phyloP scores from a whole-genome alignment of 1,140 invertebrate genomes.

The Drosophila cardini region DNA sequence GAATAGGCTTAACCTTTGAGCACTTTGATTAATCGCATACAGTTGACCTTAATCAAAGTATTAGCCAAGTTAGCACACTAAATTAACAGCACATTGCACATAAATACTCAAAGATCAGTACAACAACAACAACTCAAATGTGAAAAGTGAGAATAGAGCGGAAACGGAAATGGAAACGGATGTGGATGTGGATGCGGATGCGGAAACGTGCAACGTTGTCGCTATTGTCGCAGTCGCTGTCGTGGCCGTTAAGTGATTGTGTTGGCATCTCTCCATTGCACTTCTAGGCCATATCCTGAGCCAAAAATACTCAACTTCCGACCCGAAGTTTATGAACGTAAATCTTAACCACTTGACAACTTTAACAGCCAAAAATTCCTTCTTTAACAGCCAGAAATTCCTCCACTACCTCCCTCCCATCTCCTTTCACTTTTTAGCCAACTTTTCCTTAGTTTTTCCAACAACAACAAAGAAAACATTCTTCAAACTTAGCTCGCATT shows the following conservation, averaged over 20 bases:
- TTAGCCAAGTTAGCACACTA: constrained; percentile 25
- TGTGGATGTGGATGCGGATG: constrained; percentile 43
- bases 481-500: no score
- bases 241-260: constrained; percentile 56
- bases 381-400: background rate
- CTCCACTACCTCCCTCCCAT: no score
- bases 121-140: background rate
- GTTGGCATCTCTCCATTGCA: constrained; percentile 47
- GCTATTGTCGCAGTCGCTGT: constrained; percentile 31
- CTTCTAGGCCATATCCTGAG: background rate
- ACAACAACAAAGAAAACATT: no score
- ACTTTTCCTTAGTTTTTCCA: no score
- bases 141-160: constrained; percentile 17
- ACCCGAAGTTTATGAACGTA: constrained; percentile 9
- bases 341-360: constrained; percentile 15
- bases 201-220: constrained; percentile 71
- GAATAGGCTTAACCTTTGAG: constrained; percentile 46
- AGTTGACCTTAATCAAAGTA: constrained; percentile 63
- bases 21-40: constrained; percentile 32
- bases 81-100: constrained; percentile 52
- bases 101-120: constrained; percentile 41
- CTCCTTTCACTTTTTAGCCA: background rate
- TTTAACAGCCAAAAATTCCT: background rate
- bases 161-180: constrained; percentile 44
- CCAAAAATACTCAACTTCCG: constrained; percentile 6